A percentile compares a stretch with the other conserved stretches of the same genome.
phyloP scores from a whole-genome alignment of 2,113 vertebrate species.

The Gulo gulo region DNA sequence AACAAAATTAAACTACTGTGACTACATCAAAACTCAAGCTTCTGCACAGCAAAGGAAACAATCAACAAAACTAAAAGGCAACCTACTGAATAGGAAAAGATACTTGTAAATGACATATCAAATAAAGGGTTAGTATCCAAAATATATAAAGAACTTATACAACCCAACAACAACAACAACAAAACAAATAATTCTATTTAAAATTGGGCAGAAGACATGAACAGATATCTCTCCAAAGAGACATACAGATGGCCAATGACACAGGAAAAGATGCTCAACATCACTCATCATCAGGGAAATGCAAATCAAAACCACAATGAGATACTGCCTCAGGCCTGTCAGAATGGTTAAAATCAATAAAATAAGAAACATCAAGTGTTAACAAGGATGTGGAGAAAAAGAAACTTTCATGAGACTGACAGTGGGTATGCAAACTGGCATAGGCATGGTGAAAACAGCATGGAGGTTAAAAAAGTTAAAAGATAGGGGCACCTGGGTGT shows the following conservation, averaged over 20 bases:
- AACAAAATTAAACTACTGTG: not conserved
- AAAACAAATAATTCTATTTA: not conserved
- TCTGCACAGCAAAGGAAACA: not conserved
- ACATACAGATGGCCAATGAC: not conserved
- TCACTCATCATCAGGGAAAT: not conserved
- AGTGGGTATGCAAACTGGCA: not conserved
- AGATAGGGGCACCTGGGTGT: not conserved
- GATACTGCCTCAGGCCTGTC: not conserved
- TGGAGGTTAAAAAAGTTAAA: not conserved
- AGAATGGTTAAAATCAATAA: not conserved
- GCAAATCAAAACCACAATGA: not conserved
- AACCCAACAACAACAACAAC: not conserved
- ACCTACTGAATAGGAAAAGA: not conserved
- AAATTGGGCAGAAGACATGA: not conserved
- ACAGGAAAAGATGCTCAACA: not conserved
- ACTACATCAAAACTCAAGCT: not conserved
- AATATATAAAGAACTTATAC: too few relatives aligned
- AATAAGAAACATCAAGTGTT: not conserved
- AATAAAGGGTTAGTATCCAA: not conserved
- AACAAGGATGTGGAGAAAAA: not conserved
- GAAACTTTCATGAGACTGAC: not conserved
- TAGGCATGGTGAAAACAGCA: not conserved
- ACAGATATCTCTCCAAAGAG: not conserved
- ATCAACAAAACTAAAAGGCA: not conserved
- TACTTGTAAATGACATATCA: not conserved